Percentiles rank a stretch among this genome's conserved stretches.
Conservation (phyloP, 2,888 invertebrate species). For the Scaptomyza reducta region DNA sequence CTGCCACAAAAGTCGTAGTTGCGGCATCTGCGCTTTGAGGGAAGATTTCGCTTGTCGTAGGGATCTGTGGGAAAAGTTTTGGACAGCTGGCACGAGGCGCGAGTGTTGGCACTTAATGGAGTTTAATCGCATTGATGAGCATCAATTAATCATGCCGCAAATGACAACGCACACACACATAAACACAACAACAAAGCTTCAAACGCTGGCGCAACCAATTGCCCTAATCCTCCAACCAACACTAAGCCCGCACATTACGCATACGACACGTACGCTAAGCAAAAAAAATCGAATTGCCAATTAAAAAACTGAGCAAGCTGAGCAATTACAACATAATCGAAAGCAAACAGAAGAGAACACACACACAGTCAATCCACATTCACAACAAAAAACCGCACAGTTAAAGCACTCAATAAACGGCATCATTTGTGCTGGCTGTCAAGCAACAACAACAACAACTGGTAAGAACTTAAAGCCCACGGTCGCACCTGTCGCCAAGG, state of each 20-base stretch:
- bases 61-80: slow-evolving; percentile 57
- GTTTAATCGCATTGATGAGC: slow-evolving; percentile 77
- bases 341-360: slow-evolving; percentile 23
- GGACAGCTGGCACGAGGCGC: slow-evolving; percentile 51
- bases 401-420: slow-evolving; percentile 74
- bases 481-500: slow-evolving; percentile 56
- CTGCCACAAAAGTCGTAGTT: background rate
- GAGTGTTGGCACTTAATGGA: slow-evolving; percentile 72
- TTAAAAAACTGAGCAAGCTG: slow-evolving; percentile 60
- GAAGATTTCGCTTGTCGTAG: slow-evolving; percentile 32
- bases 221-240: slow-evolving; percentile 53
- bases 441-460: slow-evolving; percentile 29
- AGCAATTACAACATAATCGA: slow-evolving; percentile 59
- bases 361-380: background rate
- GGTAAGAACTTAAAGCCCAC: slow-evolving; percentile 56
- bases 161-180: slow-evolving; percentile 52
- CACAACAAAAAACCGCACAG: slow-evolving; percentile 47
- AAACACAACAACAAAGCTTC: slow-evolving; percentile 38
- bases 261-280: slow-evolving; percentile 70
- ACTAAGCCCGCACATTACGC: slow-evolving; percentile 70
- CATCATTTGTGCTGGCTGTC: slow-evolving; percentile 66
- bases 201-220: slow-evolving; percentile 30
- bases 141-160: slow-evolving; percentile 77
- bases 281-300: slow-evolving; percentile 67
- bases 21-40: background rate